phyloP scores from a whole-genome alignment of 1,140 invertebrate genomes.

The Calosoma granatense region DNA sequence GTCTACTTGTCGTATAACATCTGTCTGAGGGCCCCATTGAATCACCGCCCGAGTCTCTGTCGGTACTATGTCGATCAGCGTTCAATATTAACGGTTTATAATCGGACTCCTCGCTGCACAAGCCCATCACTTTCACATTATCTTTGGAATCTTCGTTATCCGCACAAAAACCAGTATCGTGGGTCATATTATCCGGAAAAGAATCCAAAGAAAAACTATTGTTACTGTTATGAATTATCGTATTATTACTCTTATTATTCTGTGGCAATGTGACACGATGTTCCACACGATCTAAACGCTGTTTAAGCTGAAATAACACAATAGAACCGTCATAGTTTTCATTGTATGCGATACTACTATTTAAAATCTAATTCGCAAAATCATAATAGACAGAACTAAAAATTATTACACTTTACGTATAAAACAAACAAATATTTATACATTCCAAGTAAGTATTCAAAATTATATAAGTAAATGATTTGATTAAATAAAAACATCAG shows the following conservation, averaged over 20 bases:
- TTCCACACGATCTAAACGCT: constrained; percentile 44
- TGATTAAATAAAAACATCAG: too few relatives aligned
- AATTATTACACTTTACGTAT: too few relatives aligned
- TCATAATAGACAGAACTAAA: too few relatives aligned
- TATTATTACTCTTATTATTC: constrained; percentile 16
- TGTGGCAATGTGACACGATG: constrained; percentile 38
- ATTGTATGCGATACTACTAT: too few relatives aligned
- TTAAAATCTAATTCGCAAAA: too few relatives aligned
- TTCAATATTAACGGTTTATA: neutral
- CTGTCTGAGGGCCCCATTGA: neutral
- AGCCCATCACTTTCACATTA: neutral
- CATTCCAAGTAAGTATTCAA: too few relatives aligned
- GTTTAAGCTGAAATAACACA: constrained; percentile 41
- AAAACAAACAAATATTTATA: too few relatives aligned
- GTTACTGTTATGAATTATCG: constrained; percentile 9
- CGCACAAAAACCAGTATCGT: constrained; percentile 21
- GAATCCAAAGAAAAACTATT: constrained; percentile 12
- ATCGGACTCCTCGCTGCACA: neutral
- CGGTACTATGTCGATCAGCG: neutral
- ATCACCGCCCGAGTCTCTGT: neutral
- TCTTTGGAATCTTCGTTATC: neutral
- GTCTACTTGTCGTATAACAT: neutral
- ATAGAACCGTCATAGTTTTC: too few relatives aligned
- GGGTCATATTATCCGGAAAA: constrained; percentile 28
- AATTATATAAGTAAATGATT: too few relatives aligned